These are phyloP conservation scores for Clivina fossor DNA, from an alignment of 2,888 invertebrate species.

Conservation along the genomic window DNA sequence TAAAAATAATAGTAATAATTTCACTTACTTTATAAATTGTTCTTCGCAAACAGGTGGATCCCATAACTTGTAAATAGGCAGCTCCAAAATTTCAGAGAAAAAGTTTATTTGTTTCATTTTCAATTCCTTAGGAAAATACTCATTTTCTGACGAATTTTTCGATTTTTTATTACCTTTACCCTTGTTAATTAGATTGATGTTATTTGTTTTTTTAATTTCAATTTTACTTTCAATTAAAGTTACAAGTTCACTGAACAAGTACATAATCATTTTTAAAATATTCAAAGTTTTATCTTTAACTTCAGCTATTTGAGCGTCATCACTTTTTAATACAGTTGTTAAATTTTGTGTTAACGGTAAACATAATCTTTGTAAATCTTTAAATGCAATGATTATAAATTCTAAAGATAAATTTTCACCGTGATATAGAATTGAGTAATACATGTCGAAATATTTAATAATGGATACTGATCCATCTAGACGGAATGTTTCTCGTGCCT, in stretches of 20 bases:
- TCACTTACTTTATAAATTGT: conserved; percentile 76
- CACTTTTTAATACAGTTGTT: conserved; percentile 57
- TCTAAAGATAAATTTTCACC: conserved; percentile 62
- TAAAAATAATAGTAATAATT: no score
- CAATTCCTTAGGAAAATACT: conserved; percentile 6
- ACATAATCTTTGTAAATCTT: conserved; percentile 45
- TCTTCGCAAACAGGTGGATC: conserved; percentile 81
- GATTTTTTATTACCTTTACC: conserved; percentile 36
- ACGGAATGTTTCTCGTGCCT: conserved; percentile 51
- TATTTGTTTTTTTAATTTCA: conserved; percentile 45
- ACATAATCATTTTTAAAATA: conserved; percentile 76
- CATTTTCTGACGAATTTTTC: conserved; percentile 25
- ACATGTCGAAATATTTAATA: conserved; percentile 74
- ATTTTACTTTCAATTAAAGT: conserved; percentile 58
- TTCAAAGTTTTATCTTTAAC: conserved; percentile 62
- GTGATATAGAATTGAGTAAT: conserved; percentile 73
- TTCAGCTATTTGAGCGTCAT: conserved; percentile 58
- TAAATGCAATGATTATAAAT: conserved; percentile 57
- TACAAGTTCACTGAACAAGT: conserved; percentile 65
- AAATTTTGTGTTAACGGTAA: conserved; percentile 43
- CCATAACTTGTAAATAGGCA: conserved; percentile 76
- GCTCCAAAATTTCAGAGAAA: conserved; percentile 49
- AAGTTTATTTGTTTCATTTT: conserved; percentile 11
- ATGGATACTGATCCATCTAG: conserved; percentile 61
- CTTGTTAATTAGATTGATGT: conserved; percentile 44